Evolutionary conservation across 2,113 vertebrate genomes (phyloP).

Genomic region (Axis porcinus): DNA sequence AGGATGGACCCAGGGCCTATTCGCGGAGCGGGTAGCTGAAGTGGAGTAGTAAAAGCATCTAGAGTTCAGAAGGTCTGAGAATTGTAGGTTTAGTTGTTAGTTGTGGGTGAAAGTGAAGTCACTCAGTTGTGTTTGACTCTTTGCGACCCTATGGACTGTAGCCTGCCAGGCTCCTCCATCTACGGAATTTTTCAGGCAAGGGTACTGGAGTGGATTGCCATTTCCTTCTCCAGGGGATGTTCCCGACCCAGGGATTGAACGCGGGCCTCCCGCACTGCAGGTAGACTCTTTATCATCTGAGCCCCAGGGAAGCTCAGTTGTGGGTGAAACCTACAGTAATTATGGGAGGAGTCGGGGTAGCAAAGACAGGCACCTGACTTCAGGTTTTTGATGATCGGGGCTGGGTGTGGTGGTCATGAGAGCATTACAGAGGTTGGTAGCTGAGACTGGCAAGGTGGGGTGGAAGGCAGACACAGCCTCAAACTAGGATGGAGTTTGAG

Average conservation of each 20-base stretch:
- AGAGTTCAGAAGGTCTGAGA: background rate
- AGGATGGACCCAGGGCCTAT: background rate
- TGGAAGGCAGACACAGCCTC: background rate
- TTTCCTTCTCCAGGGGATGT: background rate
- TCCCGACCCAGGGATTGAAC: background rate
- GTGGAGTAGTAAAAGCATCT: too few species aligned
- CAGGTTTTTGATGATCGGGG: background rate
- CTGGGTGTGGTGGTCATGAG: background rate
- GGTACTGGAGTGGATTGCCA: background rate
- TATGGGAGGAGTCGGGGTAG: background rate
- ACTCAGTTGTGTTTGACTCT: background rate
- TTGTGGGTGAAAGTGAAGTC: background rate
- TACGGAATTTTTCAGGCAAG: background rate
- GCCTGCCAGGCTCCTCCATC: background rate
- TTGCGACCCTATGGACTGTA: background rate
- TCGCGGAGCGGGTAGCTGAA: fast-evolving
- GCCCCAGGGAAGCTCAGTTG: background rate
- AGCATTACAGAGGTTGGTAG: background rate
- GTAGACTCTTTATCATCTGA: background rate
- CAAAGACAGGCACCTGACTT: background rate
- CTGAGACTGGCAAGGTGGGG: background rate
- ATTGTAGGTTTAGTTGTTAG: background rate
- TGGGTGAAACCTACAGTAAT: background rate
- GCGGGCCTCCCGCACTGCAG: background rate
- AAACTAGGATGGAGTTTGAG: background rate